Conservation (phyloP, 1,140 invertebrate genomes). For the Diorhabda elongata region DNA sequence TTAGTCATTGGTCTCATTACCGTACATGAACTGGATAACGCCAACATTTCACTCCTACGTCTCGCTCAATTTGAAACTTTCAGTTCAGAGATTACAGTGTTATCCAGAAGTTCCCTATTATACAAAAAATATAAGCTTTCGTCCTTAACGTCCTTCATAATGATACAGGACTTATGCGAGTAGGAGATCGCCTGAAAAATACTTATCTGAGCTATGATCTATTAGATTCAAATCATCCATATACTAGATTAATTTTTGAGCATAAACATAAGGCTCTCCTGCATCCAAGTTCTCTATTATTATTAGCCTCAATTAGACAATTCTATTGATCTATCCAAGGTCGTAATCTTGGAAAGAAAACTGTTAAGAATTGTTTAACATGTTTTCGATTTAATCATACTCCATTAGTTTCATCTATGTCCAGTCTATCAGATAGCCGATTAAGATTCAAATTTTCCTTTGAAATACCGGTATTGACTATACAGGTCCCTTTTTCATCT, state of each 20-base stretch:
- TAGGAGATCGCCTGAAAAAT: conserved; percentile 34
- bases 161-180: conserved; percentile 23
- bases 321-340: conserved; percentile 21
- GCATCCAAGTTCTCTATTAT: conserved; percentile 18
- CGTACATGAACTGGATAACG: too few relatives aligned
- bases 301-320: conserved; percentile 20
- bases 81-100: too few relatives aligned
- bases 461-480: neutral
- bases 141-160: too few relatives aligned
- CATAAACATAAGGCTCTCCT: conserved; percentile 17
- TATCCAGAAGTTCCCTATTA: too few relatives aligned
- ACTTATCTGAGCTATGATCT: conserved; percentile 23
- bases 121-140: too few relatives aligned
- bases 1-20: too few relatives aligned
- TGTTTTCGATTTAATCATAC: conserved; percentile 14
- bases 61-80: too few relatives aligned
- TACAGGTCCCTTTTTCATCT: neutral
- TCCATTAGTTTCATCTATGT: too few relatives aligned
- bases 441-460: too few relatives aligned
- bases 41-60: too few relatives aligned
- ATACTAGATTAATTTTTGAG: conserved; percentile 17
- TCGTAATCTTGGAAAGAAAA: conserved; percentile 11
- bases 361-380: conserved; percentile 17
- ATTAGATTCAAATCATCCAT: conserved; percentile 17
- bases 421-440: too few relatives aligned